phyloP scores from a whole-genome alignment of 2,888 invertebrate genomes.

The Pocota personata region DNA sequence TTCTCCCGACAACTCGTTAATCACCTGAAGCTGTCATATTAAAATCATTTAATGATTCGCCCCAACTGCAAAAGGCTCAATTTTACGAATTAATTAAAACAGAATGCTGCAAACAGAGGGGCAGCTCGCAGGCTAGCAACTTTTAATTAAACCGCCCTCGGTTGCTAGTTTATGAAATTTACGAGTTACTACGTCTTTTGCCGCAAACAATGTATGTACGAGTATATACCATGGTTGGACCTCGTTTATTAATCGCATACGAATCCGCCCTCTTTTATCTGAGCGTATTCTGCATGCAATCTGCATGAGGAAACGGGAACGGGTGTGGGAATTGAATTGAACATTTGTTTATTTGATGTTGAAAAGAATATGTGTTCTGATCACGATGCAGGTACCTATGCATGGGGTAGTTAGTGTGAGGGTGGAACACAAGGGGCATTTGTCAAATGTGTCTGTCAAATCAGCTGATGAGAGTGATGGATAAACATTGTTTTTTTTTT shows the following conservation, averaged over 20 bases:
- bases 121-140: background rate
- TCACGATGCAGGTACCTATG: background rate
- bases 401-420: slow-evolving; percentile 21
- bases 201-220: background rate
- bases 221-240: slow-evolving; percentile 48
- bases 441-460: slow-evolving; percentile 28
- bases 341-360: slow-evolving; percentile 37
- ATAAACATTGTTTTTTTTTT: too few relatives aligned
- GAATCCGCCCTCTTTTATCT: slow-evolving; percentile 42
- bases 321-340: slow-evolving; percentile 63
- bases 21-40: slow-evolving; percentile 64
- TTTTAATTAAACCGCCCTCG: slow-evolving; percentile 70
- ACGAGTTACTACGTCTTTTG: slow-evolving; percentile 20
- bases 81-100: slow-evolving; percentile 66
- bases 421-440: slow-evolving; percentile 22
- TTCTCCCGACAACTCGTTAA: slow-evolving; percentile 21
- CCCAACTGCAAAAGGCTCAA: slow-evolving; percentile 13
- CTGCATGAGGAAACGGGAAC: slow-evolving; percentile 56
- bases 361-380: background rate
- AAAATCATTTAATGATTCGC: slow-evolving; percentile 54
- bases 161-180: slow-evolving; percentile 54
- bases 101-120: background rate
- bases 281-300: slow-evolving; percentile 40
- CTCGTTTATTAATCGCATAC: slow-evolving; percentile 66
- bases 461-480: slow-evolving; percentile 21